Conservation (phyloP, 2,113 vertebrate genomes). For the Paraplagusia blochii region DNA sequence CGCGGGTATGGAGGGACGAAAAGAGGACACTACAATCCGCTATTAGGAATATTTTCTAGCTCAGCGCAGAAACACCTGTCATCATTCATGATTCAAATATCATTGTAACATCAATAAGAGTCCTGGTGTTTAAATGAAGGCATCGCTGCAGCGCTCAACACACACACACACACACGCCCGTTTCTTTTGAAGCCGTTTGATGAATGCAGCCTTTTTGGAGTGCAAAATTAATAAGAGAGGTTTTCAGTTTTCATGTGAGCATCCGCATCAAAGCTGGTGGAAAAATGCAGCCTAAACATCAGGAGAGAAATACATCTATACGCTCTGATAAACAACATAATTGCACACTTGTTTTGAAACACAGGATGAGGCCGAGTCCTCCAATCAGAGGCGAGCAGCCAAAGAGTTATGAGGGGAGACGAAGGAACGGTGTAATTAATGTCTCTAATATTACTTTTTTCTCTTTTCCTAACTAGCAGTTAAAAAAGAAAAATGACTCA, state of each 20-base stretch:
- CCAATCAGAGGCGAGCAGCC: slow-evolving; percentile 46
- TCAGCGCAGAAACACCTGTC: slow-evolving; percentile 15
- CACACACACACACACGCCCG: slow-evolving; percentile 4
- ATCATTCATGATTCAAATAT: slow-evolving; percentile 9
- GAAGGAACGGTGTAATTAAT: slow-evolving; percentile 71
- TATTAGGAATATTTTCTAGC: not conserved
- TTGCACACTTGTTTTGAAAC: slow-evolving; percentile 74
- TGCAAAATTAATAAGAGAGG: slow-evolving; percentile 57
- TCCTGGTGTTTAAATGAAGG: slow-evolving; percentile 23
- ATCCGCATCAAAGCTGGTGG: slow-evolving; percentile 52
- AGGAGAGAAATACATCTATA: slow-evolving; percentile 60
- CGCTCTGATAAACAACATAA: slow-evolving; percentile 76
- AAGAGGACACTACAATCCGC: not conserved
- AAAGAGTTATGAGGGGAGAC: slow-evolving; percentile 27
- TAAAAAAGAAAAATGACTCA: slow-evolving; percentile 74
- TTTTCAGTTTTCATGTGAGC: slow-evolving; percentile 41
- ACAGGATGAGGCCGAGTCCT: slow-evolving; percentile 67
- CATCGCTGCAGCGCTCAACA: slow-evolving; percentile 9
- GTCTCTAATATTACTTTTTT: slow-evolving; percentile 62
- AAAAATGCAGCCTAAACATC: slow-evolving; percentile 66
- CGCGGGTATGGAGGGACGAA: too few relatives aligned
- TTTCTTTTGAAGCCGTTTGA: slow-evolving; percentile 42
- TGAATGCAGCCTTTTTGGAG: slow-evolving; percentile 49
- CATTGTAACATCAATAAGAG: slow-evolving; percentile 8
- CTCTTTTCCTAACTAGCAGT: slow-evolving; percentile 52